Base-by-base conservation (phyloP, 2,113 vertebrate species). In the Zosterops borbonicus region DNA sequence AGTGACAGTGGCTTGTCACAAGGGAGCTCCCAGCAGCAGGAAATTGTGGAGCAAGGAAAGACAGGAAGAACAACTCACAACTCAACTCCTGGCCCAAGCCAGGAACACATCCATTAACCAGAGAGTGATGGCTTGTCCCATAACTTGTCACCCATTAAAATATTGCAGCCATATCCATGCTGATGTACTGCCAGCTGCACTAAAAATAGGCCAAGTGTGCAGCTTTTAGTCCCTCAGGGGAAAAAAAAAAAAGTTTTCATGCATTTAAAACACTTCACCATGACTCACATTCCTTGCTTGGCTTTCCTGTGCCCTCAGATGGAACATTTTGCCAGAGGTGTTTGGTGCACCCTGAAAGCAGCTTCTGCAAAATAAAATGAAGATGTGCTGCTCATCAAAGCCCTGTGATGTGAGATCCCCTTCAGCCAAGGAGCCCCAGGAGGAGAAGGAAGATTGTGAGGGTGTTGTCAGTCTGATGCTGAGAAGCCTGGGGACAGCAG, bases 381-480 rank as follows among this genome's bases (percentile, higher is more conserved):
- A 6, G 21, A 29, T 11, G 14, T 1, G 0, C 7, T 28, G 20
- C 13, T 41, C 52, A 21, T 49, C 56, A 65, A 5, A 78, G 14
- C 27, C 21, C 21, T 11, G 11, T 4, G 56, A 31, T 37, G 33
- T 8, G 25, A 89, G 49, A 83, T 2, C 11, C 6, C 39, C 15
- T 31, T 20, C 84, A 52, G 13, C 25, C 81, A 14, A 35, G 25
- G 4, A 42, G 5, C 11, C 22, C 56, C 24, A 29, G 25, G 6
- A 3, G 6, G 8, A 15, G 14, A 64, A 18, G 42, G 13, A 5
- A 67, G 27, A 6, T 2, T 50, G 50, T 50, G 39, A 74, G 9
- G 33, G 17, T 14, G 18, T 2, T 31, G 25, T 13, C 49, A 73
- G 14, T 3, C 11, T 0, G 1, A 4, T 12, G 35, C n/a, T 80